Conservation (phyloP, 2,888 invertebrate species). For the Alloscopus bannaensis region DNA sequence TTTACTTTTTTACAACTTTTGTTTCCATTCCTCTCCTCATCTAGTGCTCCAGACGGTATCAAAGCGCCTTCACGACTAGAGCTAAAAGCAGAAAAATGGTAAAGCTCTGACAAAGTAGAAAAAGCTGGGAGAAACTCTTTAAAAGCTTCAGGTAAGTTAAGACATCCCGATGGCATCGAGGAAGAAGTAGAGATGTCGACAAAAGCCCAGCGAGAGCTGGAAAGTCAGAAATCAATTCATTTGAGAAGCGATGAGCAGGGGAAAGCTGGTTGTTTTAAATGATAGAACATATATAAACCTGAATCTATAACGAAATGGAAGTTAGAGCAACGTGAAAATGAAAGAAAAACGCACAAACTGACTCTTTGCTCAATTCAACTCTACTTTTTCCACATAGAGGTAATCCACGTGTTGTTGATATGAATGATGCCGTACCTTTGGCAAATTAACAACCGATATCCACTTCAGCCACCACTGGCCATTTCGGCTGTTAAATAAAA, state of each 20-base stretch:
- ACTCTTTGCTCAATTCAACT: too few relatives aligned
- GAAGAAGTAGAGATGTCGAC: not conserved
- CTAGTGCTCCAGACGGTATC: not conserved
- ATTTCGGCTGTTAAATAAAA: too few relatives aligned
- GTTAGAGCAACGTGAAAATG: too few relatives aligned
- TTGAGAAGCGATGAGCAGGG: conserved; percentile 31
- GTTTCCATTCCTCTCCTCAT: conserved; percentile 7
- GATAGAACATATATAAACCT: too few relatives aligned
- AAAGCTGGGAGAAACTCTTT: conserved; percentile 24
- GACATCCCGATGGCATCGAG: conserved; percentile 13
- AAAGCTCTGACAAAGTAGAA: conserved; percentile 17
- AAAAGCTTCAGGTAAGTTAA: conserved; percentile 37
- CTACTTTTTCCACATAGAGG: too few relatives aligned
- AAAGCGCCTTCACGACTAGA: not conserved
- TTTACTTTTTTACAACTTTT: conserved; percentile 45
- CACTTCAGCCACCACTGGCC: too few relatives aligned
- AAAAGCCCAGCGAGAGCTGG: not conserved
- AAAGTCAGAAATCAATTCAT: conserved; percentile 43
- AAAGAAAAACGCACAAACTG: too few relatives aligned
- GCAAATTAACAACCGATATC: too few relatives aligned
- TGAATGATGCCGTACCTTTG: too few relatives aligned
- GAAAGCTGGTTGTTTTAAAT: conserved; percentile 18
- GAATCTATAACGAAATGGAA: too few relatives aligned
- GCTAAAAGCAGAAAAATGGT: not conserved
- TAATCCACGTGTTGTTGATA: too few relatives aligned